Conservation (phyloP, 2,888 invertebrate species). For the Chydorus sphaericus region DNA sequence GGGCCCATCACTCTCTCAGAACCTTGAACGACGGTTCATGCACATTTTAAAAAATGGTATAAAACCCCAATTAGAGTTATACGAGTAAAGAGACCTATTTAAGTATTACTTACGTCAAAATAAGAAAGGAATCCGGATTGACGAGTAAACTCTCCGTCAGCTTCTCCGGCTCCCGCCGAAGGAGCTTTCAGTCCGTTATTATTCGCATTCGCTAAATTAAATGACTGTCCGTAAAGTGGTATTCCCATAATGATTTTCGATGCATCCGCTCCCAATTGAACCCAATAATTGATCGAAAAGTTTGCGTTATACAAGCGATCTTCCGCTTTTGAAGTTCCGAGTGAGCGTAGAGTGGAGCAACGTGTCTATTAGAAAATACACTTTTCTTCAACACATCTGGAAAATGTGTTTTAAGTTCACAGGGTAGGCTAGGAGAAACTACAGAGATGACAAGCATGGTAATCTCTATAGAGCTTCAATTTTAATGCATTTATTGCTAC, state of each 20-base stretch:
- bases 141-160: conserved; percentile 49
- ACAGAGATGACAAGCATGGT: too few relatives aligned
- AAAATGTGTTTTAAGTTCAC: too few relatives aligned
- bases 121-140: conserved; percentile 61
- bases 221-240: conserved; percentile 80
- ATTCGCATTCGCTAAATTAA: conserved; percentile 47
- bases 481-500: too few relatives aligned
- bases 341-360: conserved; percentile 68
- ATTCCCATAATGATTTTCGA: conserved; percentile 50
- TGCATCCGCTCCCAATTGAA: conserved; percentile 45
- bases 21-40: conserved; percentile 10
- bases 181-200: conserved; percentile 51
- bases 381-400: too few relatives aligned
- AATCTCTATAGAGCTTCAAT: too few relatives aligned
- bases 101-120: conserved; percentile 55
- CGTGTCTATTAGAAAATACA: too few relatives aligned
- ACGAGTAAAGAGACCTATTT: background rate
- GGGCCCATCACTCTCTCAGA: conserved; percentile 34
- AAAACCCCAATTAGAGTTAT: background rate
- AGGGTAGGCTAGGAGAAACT: too few relatives aligned
- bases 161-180: conserved; percentile 48
- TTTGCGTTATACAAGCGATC: conserved; percentile 69
- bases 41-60: background rate
- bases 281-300: conserved; percentile 61
- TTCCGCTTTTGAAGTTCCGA: conserved; percentile 54